These are phyloP conservation scores for Hystrix brachyura DNA, from an alignment of 2,113 vertebrate genomes.

Conservation along the genomic window DNA sequence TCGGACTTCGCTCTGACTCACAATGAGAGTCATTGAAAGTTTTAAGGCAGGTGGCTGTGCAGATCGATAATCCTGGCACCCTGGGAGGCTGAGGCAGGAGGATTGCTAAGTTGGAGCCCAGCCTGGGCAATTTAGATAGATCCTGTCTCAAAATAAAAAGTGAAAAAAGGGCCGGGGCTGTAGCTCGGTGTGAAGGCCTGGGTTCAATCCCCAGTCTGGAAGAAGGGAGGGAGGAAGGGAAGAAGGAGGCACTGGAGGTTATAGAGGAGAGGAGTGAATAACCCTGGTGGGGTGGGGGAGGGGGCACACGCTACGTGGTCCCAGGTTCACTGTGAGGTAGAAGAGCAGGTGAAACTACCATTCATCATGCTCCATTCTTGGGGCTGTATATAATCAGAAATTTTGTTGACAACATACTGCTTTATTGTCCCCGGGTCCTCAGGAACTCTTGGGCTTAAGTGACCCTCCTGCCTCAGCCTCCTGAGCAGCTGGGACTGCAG, in stretches of 20 bases:
- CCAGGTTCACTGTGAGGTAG: no score
- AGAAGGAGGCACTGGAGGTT: no score
- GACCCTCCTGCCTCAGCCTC: background rate
- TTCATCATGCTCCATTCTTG: background rate
- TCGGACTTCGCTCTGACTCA: background rate
- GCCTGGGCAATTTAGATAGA: background rate
- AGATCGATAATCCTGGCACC: background rate
- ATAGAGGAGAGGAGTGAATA: no score
- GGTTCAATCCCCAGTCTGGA: no score
- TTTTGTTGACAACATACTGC: background rate
- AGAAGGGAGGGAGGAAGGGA: no score
- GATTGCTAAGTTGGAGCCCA: background rate
- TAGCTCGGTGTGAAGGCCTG: no score
- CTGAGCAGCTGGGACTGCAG: background rate
- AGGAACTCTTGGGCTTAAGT: background rate
- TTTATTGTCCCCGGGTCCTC: background rate
- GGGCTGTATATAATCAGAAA: background rate
- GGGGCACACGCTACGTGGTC: no score
- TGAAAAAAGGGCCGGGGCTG: no score
- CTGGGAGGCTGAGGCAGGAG: background rate
- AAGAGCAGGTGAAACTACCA: background rate
- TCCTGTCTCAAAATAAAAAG: no score
- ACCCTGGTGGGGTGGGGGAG: no score
- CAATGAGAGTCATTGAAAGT: background rate
- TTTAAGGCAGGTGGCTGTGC: background rate